Evolutionary conservation across 2,888 invertebrate species (phyloP), one percentile per base, ranked within the genome.

Genomic region (Bellardia bayeri): DNA sequence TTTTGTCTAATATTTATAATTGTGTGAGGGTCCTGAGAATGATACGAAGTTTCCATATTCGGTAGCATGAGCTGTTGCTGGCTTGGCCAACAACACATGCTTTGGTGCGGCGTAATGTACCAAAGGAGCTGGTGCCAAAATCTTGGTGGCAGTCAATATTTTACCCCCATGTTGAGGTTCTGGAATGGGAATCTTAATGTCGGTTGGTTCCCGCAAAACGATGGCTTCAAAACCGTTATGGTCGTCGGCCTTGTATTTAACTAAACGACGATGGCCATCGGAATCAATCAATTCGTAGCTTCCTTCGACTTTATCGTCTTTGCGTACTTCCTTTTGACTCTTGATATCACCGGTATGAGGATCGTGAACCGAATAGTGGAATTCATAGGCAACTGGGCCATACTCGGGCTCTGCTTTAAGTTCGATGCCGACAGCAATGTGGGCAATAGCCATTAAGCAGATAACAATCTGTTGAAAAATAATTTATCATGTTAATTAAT

Each of bases 221-320:
- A 94, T 90, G 4, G 95, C 95, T 90, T 95, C 94, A 92, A 95
- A 95, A 81, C 95, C 95, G 86, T 91, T 94, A 89, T 94, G 94
- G n/a, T 94, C 92, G 90, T 95, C 95, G 40, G 95, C 94, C 80
- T 93, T 93, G 91, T 95, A 95, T 33, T 94, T 94, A n/a, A 95
- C 95, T 54, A 93, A 92, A 85, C 95, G 94, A 79, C 93, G 93
- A 89, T 93, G 93, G 51, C 95, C 95, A 91, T 95, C 95, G 37
- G 95, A 91, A 87, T 95, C 95, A 88, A 95, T 92, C 4, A 95
- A 90, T 79, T 94, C 94, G 90, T 95, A 95, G 88, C 93, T 92
- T 6, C 95, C 95, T 85, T 94, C 94, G 33, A 95, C 95, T 81
- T 91, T 93, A 90, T 95, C 94, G 78, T 94, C 95, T 89, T 94